phyloP scores from a whole-genome alignment of 2,113 vertebrate species.

The Excalfactoria chinensis region DNA sequence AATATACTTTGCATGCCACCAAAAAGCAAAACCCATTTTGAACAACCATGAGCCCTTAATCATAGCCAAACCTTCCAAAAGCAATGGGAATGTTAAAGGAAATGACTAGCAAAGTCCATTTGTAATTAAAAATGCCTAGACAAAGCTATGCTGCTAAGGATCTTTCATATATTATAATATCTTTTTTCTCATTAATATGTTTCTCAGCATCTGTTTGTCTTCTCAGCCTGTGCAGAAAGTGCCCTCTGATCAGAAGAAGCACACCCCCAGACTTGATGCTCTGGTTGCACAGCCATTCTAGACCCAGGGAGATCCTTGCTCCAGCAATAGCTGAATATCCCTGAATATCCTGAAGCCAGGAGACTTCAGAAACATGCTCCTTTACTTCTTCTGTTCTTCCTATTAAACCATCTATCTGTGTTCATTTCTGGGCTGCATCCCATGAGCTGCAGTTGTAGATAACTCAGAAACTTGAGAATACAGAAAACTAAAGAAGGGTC shows the following conservation, averaged over 20 bases:
- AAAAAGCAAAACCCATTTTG: not conserved
- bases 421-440: not conserved
- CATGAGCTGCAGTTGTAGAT: not conserved
- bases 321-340: not conserved
- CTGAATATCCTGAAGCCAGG: rapidly evolving
- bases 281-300: not conserved
- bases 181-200: not conserved
- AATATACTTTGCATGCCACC: not conserved
- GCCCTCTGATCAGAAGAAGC: not conserved
- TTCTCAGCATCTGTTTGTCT: not conserved
- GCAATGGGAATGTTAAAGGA: not conserved
- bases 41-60: rapidly evolving
- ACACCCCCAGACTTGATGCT: not conserved
- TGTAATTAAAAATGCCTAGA: not conserved
- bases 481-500: rapidly evolving
- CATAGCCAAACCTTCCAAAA: not conserved
- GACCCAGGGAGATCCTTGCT: not conserved
- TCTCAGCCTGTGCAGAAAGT: not conserved
- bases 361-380: not conserved
- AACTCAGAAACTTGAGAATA: not conserved
- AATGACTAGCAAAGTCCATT: not conserved
- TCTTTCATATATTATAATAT: not conserved
- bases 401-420: not conserved
- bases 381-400: not conserved
- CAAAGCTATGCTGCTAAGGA: not conserved